Conservation (phyloP, 2,797 vertebrate genomes). For the Cephalopachus bancanus region DNA sequence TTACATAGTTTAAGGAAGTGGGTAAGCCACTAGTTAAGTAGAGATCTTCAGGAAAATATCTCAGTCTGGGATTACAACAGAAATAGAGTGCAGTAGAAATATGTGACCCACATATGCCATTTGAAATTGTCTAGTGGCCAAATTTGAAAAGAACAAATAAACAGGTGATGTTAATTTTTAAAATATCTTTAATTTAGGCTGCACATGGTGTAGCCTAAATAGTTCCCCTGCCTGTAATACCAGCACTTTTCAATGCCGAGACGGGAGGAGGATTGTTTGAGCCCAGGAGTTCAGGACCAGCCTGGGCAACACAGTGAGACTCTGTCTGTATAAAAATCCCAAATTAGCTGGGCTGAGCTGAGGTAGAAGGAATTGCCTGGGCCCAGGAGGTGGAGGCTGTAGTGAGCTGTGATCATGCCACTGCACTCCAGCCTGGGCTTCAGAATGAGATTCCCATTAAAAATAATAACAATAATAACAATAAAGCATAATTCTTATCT, state of each 20-base stretch:
- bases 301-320: background rate
- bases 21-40: background rate
- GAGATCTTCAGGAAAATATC: conserved; percentile 14
- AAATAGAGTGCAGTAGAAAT: background rate
- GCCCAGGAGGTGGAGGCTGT: no score
- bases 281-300: background rate
- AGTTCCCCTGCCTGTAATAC: background rate
- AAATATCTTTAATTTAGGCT: background rate
- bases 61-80: background rate
- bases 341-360: background rate
- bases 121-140: background rate
- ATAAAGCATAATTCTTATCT: background rate
- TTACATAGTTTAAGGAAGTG: background rate
- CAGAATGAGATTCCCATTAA: no score
- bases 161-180: conserved; percentile 10
- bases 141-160: conserved; percentile 29
- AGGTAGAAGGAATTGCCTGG: no score
- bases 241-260: background rate
- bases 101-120: background rate
- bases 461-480: no score
- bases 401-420: no score
- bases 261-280: background rate
- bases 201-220: background rate
- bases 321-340: background rate
- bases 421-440: background rate